Conservation (phyloP, 1,140 invertebrate species). For the Sesamia nonagrioides region DNA sequence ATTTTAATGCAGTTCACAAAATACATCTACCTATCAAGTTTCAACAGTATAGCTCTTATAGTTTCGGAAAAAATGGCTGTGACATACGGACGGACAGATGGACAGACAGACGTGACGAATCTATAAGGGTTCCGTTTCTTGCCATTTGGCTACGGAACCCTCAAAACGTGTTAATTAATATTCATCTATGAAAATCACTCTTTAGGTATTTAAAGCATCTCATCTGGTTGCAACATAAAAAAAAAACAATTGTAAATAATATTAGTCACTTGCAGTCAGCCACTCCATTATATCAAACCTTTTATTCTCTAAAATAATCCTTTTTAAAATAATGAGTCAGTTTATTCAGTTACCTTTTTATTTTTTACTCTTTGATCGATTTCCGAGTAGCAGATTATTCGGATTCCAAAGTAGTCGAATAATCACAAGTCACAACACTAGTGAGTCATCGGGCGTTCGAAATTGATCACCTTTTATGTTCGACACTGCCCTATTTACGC, state of each 20-base stretch:
- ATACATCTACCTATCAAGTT: too few relatives aligned
- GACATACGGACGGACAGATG: too few relatives aligned
- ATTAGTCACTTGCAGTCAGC: conserved; percentile 42
- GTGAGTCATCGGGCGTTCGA: conserved; percentile 33
- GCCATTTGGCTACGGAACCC: too few relatives aligned
- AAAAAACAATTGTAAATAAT: conserved; percentile 16
- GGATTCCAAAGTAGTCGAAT: conserved; percentile 14
- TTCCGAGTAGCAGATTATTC: conserved; percentile 36
- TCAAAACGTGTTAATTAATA: background rate
- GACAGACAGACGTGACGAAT: too few relatives aligned
- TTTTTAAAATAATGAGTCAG: conserved; percentile 27
- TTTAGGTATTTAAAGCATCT: conserved; percentile 21
- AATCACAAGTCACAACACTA: conserved; percentile 30
- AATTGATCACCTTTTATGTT: conserved; percentile 33
- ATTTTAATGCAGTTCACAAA: too few relatives aligned
- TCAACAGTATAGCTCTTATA: too few relatives aligned
- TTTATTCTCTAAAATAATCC: conserved; percentile 39
- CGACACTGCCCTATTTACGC: conserved; percentile 40
- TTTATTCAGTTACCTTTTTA: conserved; percentile 6
- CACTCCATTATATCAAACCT: conserved; percentile 23
- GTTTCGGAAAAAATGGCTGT: too few relatives aligned
- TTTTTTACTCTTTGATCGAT: conserved; percentile 34
- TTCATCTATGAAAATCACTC: conserved; percentile 1
- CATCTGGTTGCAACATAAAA: conserved; percentile 18
- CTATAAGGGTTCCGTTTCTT: too few relatives aligned